Evolutionary conservation across 2,888 invertebrate species (phyloP), one percentile per base, ranked within the genome.

Genomic region (Meghimatium bilineatum): DNA sequence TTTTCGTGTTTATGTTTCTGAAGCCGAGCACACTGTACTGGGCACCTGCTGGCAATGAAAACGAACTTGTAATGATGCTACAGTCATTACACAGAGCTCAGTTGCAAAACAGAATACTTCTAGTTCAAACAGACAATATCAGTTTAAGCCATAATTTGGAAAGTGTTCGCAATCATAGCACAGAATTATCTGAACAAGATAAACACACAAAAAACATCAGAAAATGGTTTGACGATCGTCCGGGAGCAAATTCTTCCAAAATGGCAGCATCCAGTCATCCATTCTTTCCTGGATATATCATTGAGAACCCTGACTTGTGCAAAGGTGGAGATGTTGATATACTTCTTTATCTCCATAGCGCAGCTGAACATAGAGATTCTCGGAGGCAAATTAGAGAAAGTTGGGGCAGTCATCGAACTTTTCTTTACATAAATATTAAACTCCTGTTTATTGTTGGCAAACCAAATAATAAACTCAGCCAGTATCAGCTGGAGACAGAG

Each of bases 401-500:
- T 0, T 91, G 90, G 90, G 91, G 89, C 0, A 90, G 89, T 66
- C 86, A 84, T 63, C 85, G 88, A 36, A 69, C 89, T 8, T 87
- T 90, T 56, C 85, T 77, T 17, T 87, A 86, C 26, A 77, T 89
- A 12, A 86, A 78, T 32, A 85, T 90, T 52, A 85, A 89, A 76
- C 87, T 89, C 44, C 86, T 91, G 32, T 92, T 91, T 77, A 67
- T 90, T n/a, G 85, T 91, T 52, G 91, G 92, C 0, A 60, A 81
- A 49, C 85, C 90, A 14, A 60, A 75, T 44, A 85, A 87, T 60
- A 83, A 81, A 23, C 20, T n/a, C 10, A n/a, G 10, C 0, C 90
- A 90, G 85, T 76, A 85, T 0, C 76, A 87, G 32, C 87, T 91
- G 26, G 89, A 90, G 81, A 89, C 90, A 67, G 91, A 91, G 82